These are phyloP conservation scores for Pelecanus crispus DNA, from an alignment of 2,113 vertebrate species.

Conservation along the genomic window DNA sequence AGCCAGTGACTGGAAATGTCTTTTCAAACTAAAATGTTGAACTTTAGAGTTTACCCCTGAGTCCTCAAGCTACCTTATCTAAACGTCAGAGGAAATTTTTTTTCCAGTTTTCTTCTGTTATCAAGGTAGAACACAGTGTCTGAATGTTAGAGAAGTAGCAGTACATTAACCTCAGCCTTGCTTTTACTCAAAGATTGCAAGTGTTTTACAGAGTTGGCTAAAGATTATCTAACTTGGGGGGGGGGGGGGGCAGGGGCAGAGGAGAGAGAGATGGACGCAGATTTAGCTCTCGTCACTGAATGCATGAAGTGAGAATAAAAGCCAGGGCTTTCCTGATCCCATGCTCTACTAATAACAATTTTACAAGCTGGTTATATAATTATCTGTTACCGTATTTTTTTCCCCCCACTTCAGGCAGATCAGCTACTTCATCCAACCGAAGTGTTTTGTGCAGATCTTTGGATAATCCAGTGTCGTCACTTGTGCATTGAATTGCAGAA, in stretches of 20 bases:
- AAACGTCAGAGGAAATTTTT: background rate
- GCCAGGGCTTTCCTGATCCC: slow-evolving; percentile 8
- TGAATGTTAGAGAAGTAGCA: background rate
- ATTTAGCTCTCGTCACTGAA: slow-evolving; percentile 20
- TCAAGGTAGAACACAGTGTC: background rate
- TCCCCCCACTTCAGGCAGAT: background rate
- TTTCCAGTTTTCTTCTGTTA: background rate
- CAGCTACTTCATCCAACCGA: background rate
- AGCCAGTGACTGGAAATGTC: background rate
- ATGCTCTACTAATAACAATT: slow-evolving; percentile 28
- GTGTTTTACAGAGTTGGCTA: background rate
- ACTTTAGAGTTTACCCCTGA: slow-evolving; percentile 41
- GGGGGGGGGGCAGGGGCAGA: background rate
- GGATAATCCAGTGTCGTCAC: background rate
- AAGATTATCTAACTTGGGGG: slow-evolving; percentile 24
- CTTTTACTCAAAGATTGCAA: background rate
- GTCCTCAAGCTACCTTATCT: slow-evolving; percentile 15
- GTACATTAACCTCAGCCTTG: background rate
- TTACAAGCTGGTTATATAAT: slow-evolving; percentile 56
- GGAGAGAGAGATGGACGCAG: background rate
- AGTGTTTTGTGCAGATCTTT: background rate
- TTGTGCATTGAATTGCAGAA: background rate
- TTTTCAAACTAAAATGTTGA: slow-evolving; percentile 45
- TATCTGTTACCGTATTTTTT: background rate
- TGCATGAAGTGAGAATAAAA: slow-evolving; percentile 43